These are phyloP conservation scores for Coptodon bakossiorum DNA, from an alignment of 2,113 vertebrate species.

Conservation along the genomic window DNA sequence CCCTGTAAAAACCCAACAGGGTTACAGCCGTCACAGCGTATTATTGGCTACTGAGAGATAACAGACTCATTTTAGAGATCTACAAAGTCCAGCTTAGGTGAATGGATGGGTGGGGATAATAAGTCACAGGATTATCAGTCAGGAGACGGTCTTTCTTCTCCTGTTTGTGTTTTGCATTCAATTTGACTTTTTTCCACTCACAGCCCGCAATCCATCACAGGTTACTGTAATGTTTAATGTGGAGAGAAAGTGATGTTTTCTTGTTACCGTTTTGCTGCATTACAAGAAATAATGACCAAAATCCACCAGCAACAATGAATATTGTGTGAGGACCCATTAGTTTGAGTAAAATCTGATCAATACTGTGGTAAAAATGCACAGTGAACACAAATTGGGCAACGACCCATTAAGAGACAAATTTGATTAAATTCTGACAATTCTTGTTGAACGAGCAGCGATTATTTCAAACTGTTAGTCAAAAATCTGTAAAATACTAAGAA, in stretches of 20 bases:
- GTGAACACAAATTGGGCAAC: background rate
- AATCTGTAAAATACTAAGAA: background rate
- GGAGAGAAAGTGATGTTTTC: background rate
- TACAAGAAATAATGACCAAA: background rate
- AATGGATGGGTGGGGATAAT: background rate
- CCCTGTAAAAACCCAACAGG: fast-evolving
- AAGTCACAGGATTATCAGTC: background rate
- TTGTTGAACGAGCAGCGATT: background rate
- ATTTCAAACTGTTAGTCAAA: background rate
- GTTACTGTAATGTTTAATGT: fast-evolving
- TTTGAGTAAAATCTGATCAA: background rate
- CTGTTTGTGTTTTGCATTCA: background rate
- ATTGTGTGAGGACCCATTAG: background rate
- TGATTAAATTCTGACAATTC: background rate
- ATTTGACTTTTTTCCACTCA: background rate
- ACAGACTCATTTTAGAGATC: background rate
- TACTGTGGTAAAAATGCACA: background rate
- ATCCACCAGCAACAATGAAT: background rate
- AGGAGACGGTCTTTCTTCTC: background rate
- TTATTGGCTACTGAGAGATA: background rate
- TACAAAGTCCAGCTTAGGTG: background rate
- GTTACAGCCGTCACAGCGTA: background rate
- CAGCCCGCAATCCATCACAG: background rate
- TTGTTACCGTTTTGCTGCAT: background rate
- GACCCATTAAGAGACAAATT: background rate